Evolutionary conservation across 2,888 invertebrate genomes (phyloP), one percentile per base, ranked within the genome.

Genomic region (Myopa tessellatipennis): DNA sequence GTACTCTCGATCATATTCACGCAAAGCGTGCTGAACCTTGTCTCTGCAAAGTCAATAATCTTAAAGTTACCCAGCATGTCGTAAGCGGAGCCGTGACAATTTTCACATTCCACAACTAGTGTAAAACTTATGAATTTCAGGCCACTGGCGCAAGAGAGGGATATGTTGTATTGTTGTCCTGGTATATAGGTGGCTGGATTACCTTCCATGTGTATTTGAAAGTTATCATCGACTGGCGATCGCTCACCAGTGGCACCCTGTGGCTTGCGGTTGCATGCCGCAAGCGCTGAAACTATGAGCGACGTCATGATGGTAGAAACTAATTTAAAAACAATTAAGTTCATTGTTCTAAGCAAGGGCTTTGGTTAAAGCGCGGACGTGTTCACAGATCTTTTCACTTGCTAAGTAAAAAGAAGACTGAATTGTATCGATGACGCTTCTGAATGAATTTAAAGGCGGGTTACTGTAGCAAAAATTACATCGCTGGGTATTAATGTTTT

Each of bases 1-100:
- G 95, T 93, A 82, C 96, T 96, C 26, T 93, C 93, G 3, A 98
- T 93, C 71, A 96, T 94, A 81, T 96, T 95, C n/a, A 93, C 92
- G 85, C 98, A 98, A 18, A 92, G 91, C 74, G 94, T 93, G 79
- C 94, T 93, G 84, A 94, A 93, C 83, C 93, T 93, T 0, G 95
- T 94, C 79, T 94, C 91, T 0, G 94, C 92, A 82, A 94, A 94
- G 10, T 94, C 93, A 75, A 93, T 91, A 2, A 94, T 90, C 85
- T 93, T 92, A 82, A 95, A 93, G 68, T 91, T 91, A 1, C 93
- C 93, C 3, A 92, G 80, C 45, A 90, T 86, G 4, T 91, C 91
- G 4, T 88, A 86, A 36, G 89, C 88, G n/a, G 74, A 14, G n/a
- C 89, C 88, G 45, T 40, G 18, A 52, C n/a, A 84, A 63, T 90